Evolutionary conservation across 2,888 invertebrate species (phyloP).

Genomic region (Dryobota labecula): DNA sequence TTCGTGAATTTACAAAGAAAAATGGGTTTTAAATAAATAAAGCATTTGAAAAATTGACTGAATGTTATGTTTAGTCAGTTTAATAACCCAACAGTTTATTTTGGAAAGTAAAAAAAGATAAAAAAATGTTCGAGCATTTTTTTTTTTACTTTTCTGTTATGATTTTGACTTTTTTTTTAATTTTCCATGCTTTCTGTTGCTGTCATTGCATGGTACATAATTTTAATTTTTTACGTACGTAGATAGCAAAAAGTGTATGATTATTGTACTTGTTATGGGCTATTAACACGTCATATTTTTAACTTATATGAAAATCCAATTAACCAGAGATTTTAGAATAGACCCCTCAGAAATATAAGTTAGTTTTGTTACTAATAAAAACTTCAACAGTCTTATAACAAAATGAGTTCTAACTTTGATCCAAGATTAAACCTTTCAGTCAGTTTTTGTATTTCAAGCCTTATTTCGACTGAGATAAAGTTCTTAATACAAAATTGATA

Average conservation of each 20-base stretch:
- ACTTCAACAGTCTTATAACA: neutral
- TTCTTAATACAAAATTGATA: neutral
- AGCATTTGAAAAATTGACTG: no score
- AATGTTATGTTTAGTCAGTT: no score
- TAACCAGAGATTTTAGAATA: neutral
- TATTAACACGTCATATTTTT: neutral
- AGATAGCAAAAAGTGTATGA: neutral
- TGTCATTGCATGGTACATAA: slow-evolving; percentile 78
- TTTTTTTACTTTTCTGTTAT: neutral
- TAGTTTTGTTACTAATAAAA: neutral
- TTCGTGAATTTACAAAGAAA: neutral
- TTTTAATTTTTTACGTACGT: neutral
- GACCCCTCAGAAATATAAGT: neutral
- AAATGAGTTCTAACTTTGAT: neutral
- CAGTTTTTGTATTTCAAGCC: no score
- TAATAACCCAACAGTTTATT: no score
- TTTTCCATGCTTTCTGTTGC: slow-evolving; percentile 75
- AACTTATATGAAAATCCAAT: neutral
- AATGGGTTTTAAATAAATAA: neutral
- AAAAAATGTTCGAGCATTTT: no score
- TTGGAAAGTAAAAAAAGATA: no score
- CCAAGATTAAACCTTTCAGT: no score
- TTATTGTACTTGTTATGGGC: neutral
- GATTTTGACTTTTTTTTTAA: slow-evolving; percentile 36
- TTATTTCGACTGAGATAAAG: neutral